Percentiles rank a stretch among this genome's conserved stretches.
Conservation (phyloP, 2,113 vertebrate species). For the Amblyornis subalaris region DNA sequence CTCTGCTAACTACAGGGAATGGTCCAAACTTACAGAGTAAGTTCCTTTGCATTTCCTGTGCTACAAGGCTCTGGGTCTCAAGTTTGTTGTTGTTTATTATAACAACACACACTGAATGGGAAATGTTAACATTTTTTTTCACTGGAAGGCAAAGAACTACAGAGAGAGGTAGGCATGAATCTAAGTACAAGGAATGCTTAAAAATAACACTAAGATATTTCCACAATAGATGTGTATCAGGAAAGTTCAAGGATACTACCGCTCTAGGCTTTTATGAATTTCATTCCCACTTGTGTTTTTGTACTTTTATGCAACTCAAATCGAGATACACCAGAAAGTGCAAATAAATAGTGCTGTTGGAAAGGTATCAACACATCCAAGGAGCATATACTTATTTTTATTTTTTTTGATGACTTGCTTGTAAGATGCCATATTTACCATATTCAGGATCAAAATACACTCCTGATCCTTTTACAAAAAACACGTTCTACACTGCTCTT, state of each 20-base stretch:
- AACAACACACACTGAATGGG: background rate
- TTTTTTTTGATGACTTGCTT: background rate
- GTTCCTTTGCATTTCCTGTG: background rate
- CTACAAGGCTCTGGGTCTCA: background rate
- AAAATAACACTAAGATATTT: background rate
- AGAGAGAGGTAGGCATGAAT: background rate
- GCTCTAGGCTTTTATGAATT: background rate
- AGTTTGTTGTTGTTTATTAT: background rate
- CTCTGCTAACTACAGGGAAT: background rate
- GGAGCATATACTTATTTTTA: background rate
- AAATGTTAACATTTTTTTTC: background rate
- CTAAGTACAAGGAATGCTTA: background rate
- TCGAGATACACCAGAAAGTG: background rate
- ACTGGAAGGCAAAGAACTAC: background rate
- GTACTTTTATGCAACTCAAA: background rate
- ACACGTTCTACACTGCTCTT: background rate
- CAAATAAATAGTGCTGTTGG: background rate
- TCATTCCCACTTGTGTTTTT: background rate
- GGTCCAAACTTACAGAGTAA: background rate
- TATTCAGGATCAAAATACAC: background rate
- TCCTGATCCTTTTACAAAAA: background rate
- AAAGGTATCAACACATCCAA: background rate
- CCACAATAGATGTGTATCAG: background rate
- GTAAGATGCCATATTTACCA: background rate
- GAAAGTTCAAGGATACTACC: background rate